Percentiles rank a stretch among this genome's conserved stretches.
Conservation (phyloP, 2,113 vertebrate genomes). For the Apteryx mantelli region DNA sequence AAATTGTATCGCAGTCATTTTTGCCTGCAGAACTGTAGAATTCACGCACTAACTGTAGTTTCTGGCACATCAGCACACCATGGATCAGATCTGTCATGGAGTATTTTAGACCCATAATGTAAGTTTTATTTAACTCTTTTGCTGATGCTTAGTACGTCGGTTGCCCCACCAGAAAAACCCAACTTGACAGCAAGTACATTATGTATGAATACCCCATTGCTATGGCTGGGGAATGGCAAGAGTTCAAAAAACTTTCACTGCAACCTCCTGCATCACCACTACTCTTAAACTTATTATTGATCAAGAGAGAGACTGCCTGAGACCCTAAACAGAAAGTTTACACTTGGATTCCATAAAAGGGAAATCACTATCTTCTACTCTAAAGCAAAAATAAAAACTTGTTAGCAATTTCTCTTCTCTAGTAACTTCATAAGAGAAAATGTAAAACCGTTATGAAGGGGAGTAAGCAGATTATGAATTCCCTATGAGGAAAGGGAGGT, state of each 20-base stretch:
- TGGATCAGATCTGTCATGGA: not conserved
- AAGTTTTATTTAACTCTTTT: not conserved
- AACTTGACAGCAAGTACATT: not conserved
- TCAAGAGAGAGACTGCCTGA: not conserved
- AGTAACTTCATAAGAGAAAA: not conserved
- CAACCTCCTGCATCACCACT: not conserved
- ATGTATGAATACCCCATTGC: not conserved
- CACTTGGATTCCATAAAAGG: not conserved
- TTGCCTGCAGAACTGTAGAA: not conserved
- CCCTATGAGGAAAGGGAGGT: not conserved
- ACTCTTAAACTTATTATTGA: not conserved
- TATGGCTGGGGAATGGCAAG: accelerated
- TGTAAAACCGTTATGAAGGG: not conserved
- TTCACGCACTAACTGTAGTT: not conserved
- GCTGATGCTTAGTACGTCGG: not conserved
- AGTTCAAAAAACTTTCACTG: not conserved
- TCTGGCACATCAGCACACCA: not conserved
- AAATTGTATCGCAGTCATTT: not conserved
- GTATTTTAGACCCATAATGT: not conserved
- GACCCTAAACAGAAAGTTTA: not conserved
- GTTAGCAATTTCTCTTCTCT: not conserved
- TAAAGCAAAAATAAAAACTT: not conserved
- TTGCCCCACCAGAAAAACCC: not conserved
- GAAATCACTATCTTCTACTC: not conserved
- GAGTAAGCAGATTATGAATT: not conserved